Evolutionary conservation across 1,140 invertebrate species (phyloP).

Genomic region (Babylonia areolata): DNA sequence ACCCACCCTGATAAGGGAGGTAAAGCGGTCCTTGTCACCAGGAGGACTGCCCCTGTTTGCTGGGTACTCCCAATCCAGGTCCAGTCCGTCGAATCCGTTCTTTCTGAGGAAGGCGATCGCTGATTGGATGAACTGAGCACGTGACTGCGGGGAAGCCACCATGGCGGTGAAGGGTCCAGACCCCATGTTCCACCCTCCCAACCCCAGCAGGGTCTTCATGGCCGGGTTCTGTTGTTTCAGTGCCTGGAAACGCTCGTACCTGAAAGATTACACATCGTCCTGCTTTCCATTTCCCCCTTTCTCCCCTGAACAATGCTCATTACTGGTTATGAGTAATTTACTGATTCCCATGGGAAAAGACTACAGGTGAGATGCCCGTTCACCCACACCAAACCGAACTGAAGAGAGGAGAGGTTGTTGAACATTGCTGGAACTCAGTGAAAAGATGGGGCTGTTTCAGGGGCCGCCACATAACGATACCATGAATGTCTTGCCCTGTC

Average conservation of each 20-base stretch:
- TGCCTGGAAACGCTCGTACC: constrained; percentile 90
- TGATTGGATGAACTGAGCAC: constrained; percentile 54
- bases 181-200: constrained; percentile 97
- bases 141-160: constrained; percentile 47
- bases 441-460: too few species aligned
- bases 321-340: too few species aligned
- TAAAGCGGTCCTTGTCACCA: constrained; percentile 92
- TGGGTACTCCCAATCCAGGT: constrained; percentile 93
- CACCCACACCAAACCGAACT: too few species aligned
- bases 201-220: constrained; percentile 92
- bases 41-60: constrained; percentile 91
- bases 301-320: too few species aligned
- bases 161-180: constrained; percentile 81
- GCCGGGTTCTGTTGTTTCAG: constrained; percentile 95
- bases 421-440: too few species aligned
- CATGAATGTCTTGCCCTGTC: too few species aligned
- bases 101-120: constrained; percentile 91
- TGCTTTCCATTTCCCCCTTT: too few species aligned
- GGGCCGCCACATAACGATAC: too few species aligned
- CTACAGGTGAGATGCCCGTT: too few species aligned
- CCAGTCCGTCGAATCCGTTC: constrained; percentile 88
- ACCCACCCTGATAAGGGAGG: constrained; percentile 85
- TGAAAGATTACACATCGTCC: constrained; percentile 17
- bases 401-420: too few species aligned
- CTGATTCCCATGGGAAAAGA: too few species aligned